phyloP scores from a whole-genome alignment of 2,113 vertebrate species.

The mouse (Mus musculus) region GRCm39 chr13:41111501-41112000 shows the following conservation, averaged over 20 bases:
- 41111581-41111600: not conserved
- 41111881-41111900: not conserved
- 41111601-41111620: not conserved
- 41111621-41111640: conserved; percentile 86
- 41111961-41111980: not conserved
- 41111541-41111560: too few species aligned
- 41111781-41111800: conserved; percentile 84
- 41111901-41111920: not conserved
- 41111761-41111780: conserved; percentile 85
- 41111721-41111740: conserved; percentile 85
- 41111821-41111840: not conserved
- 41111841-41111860: not conserved
- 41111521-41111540: not conserved
- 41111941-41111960: not conserved
- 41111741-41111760: conserved; percentile 88
- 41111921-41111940: not conserved
- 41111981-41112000: not conserved
- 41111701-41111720: conserved; percentile 90
- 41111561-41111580: not conserved
- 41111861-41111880: not conserved
- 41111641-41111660: conserved; percentile 88
- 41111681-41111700: conserved; percentile 84
- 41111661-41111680: conserved; percentile 88
- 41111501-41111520: rapidly evolving
- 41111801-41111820: conserved; percentile 87